A percentile compares a stretch with the other conserved stretches of the same genome.
Evolutionary conservation across 2,888 invertebrate genomes (phyloP).

Genomic region (Philopedon plagiatum): DNA sequence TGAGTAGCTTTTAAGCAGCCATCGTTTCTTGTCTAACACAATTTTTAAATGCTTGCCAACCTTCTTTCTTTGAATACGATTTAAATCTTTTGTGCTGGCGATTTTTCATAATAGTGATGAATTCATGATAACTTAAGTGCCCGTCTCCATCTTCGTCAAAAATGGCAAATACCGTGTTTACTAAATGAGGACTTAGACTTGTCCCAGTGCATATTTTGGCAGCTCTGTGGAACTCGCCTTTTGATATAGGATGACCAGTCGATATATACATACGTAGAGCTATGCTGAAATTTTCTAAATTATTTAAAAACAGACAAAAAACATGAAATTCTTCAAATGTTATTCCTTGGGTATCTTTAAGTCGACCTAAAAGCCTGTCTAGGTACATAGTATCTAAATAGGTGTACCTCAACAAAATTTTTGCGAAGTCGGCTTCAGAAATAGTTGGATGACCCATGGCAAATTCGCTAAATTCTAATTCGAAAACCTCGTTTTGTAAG

Average conservation of each 20-base stretch:
- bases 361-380: conserved; percentile 86
- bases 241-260: conserved; percentile 95
- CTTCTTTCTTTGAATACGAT: conserved; percentile 88
- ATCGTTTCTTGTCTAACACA: background rate
- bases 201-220: conserved; percentile 96
- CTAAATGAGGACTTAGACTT: conserved; percentile 87
- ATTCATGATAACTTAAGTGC: conserved; percentile 94
- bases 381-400: conserved; percentile 92
- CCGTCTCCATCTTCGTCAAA: conserved; percentile 94
- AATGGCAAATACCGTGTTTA: conserved; percentile 63
- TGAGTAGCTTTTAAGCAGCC: too few species aligned
- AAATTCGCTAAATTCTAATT: conserved; percentile 97
- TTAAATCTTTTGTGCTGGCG: conserved; percentile 95
- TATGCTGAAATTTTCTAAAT: conserved; percentile 95
- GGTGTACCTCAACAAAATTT: conserved; percentile 93
- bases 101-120: conserved; percentile 99
- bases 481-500: conserved; percentile 94
- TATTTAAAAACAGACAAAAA: conserved; percentile 98
- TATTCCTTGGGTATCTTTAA: conserved; percentile 87
- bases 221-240: conserved; percentile 96
- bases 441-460: conserved; percentile 89
- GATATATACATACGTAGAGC: conserved; percentile 99
- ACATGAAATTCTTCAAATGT: conserved; percentile 95
- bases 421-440: conserved; percentile 96
- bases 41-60: conserved; percentile 77